A percentile compares a stretch with the other conserved stretches of the same genome.
These are phyloP conservation scores for Idaea straminata DNA, from an alignment of 2,888 invertebrate species.

Conservation along the genomic window DNA sequence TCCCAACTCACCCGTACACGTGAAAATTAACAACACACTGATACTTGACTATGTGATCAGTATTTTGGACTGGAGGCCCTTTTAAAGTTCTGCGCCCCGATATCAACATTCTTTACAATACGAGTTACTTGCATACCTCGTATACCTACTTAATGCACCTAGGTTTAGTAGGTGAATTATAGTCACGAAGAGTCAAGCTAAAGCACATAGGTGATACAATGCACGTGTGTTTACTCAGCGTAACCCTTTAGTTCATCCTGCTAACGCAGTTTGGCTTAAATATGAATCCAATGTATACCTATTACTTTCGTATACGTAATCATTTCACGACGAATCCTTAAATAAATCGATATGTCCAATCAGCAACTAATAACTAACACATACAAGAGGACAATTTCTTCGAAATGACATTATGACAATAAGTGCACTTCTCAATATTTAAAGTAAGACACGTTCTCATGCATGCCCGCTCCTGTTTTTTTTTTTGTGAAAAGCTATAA, in stretches of 20 bases:
- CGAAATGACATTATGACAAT: conserved; percentile 2
- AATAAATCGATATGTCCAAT: neutral
- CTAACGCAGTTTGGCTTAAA: neutral
- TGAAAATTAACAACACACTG: conserved; percentile 73
- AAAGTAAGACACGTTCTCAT: conserved; percentile 13
- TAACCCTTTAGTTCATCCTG: too few relatives aligned
- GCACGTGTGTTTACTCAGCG: too few relatives aligned
- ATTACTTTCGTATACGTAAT: neutral
- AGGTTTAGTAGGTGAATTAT: too few relatives aligned
- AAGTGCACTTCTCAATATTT: neutral
- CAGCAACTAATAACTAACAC: neutral
- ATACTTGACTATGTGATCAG: conserved; percentile 64
- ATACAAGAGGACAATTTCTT: neutral
- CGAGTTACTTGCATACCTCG: conserved; percentile 27
- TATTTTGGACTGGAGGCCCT: conserved; percentile 55
- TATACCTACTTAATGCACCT: too few relatives aligned
- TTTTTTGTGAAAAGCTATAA: conserved; percentile 18
- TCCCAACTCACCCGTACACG: conserved; percentile 60
- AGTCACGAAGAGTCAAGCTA: too few relatives aligned
- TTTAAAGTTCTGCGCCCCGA: conserved; percentile 52
- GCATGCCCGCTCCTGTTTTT: conserved; percentile 18
- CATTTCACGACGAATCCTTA: neutral
- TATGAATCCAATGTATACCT: neutral
- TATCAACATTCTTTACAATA: conserved; percentile 32
- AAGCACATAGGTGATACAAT: too few relatives aligned